Base-by-base conservation (phyloP, 2,113 vertebrate species). In the Amphilophus citrinellus region DNA sequence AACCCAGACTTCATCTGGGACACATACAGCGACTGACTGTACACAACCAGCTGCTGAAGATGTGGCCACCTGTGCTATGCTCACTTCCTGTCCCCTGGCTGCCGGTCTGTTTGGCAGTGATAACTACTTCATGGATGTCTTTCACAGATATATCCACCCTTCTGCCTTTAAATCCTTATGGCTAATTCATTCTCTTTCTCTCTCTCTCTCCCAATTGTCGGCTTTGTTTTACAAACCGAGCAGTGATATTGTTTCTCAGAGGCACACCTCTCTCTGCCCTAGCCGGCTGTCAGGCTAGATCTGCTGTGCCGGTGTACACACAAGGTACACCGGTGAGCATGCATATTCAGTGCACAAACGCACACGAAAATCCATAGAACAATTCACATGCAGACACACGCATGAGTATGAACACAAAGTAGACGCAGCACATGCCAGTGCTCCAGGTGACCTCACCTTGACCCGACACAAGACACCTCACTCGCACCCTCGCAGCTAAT, bases 191-290 rank as follows among this genome's bases (percentile, higher is more conserved):
- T 79, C 59, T 42, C 82, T 76, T 75, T 79, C 80, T 75, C 65
- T 35, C 65, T 35, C 60, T 35, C 61, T 24, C 68, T 42, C 80
- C 88, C 89, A 61, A 53, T 86, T 90, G 91, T 92, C 89, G 86
- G 83, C 80, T 93, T 88, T 89, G 92, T 92, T 94, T 91, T 90
- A 88, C 88, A 89, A 84, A 86, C 68, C 1, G 82, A 65, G 80
- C 77, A 61, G 85, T 86, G 90, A 94, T 91, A 91, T 62, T 76
- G 80, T 88, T 83, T 93, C 88, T 90, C 82, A 59, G 87, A 91
- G 88, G 82, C 85, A 73, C 79, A 61, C 66, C 87, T 83, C 84
- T 66, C 77, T 47, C 71, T 42, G 79, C 89, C 88, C 86, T 71
- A 1, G 79, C 80, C 18, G 4, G 60, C 88, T 88, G 92, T 94